phyloP scores from a whole-genome alignment of 2,888 invertebrate genomes.

The Chrysolina haemoptera region DNA sequence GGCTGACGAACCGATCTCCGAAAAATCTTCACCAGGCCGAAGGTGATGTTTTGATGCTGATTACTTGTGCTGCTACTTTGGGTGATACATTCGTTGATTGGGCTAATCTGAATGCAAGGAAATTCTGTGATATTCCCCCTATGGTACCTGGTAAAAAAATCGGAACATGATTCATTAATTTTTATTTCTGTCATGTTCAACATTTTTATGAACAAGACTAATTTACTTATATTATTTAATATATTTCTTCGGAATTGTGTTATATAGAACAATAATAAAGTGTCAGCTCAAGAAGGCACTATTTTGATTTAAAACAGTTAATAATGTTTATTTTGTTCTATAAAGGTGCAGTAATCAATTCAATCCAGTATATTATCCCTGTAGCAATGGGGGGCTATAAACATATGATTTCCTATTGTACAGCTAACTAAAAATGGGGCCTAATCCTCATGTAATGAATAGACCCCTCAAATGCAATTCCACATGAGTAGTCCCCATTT shows the following conservation, averaged over 20 bases:
- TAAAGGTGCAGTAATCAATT: no score
- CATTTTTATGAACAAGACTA: neutral
- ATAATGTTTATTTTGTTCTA: no score
- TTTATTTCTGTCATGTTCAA: neutral
- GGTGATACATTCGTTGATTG: conserved; percentile 75
- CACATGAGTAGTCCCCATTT: no score
- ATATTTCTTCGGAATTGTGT: neutral
- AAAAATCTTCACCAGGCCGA: conserved; percentile 78
- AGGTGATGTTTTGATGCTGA: conserved; percentile 77
- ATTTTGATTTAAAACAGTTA: no score
- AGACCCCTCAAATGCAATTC: no score
- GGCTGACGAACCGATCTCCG: conserved; percentile 71
- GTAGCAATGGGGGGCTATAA: no score
- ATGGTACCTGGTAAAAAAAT: conserved; percentile 58
- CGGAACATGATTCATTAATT: conserved; percentile 38
- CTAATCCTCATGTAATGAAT: no score
- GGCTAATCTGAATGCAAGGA: conserved; percentile 68
- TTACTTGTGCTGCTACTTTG: conserved; percentile 75
- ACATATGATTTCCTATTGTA: no score
- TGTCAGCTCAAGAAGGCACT: no score
- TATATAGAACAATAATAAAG: no score
- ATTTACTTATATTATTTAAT: conserved; percentile 5
- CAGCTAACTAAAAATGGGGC: no score
- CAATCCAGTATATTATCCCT: no score
- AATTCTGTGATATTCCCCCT: conserved; percentile 63